These are phyloP conservation scores for Dicyrtoma fusca DNA, from an alignment of 2,888 invertebrate genomes.

Conservation along the genomic window DNA sequence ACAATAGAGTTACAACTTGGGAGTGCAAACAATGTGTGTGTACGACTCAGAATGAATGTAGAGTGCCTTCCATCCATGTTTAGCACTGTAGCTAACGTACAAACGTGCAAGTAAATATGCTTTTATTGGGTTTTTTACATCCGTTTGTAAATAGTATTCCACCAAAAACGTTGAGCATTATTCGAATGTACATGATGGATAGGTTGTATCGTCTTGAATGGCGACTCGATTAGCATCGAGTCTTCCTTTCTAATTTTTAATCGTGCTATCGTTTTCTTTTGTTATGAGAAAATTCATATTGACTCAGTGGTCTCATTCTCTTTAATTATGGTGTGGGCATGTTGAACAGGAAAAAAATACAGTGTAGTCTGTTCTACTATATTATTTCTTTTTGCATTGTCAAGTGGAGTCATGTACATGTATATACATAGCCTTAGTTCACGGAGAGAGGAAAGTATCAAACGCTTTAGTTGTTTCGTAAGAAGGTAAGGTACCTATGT, in stretches of 20 bases:
- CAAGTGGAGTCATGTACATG: not conserved
- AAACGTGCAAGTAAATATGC: not conserved
- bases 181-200: not conserved
- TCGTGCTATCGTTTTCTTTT: constrained; percentile 25
- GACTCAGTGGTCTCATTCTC: constrained; percentile 32
- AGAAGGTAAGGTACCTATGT: too few relatives aligned
- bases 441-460: too few relatives aligned
- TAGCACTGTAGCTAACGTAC: not conserved
- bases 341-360: not conserved
- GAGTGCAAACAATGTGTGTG: not conserved
- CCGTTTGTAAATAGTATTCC: not conserved
- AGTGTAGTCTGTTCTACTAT: not conserved
- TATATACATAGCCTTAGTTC: too few relatives aligned
- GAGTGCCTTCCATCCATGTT: too few relatives aligned
- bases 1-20: constrained; percentile 2
- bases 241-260: constrained; percentile 26
- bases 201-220: not conserved
- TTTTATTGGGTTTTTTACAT: constrained; percentile 1
- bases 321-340: constrained; percentile 13
- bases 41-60: not conserved
- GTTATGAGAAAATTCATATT: constrained; percentile 28
- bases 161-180: not conserved
- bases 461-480: too few relatives aligned
- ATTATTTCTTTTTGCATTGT: not conserved
- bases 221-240: constrained; percentile 1